phyloP scores from a whole-genome alignment of 2,888 invertebrate genomes.

The Ophonus ardosiacus region DNA sequence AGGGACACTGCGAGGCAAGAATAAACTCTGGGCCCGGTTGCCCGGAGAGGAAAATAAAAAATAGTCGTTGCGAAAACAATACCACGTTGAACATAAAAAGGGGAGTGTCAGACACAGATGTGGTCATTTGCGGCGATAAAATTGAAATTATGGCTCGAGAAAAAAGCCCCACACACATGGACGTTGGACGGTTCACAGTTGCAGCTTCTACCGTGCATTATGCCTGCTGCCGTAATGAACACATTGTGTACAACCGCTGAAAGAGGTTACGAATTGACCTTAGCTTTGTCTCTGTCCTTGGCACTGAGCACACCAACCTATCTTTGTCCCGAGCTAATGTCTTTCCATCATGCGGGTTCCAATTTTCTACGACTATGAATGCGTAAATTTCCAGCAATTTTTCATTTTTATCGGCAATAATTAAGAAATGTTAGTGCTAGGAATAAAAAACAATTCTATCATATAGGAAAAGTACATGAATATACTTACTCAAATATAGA shows the following conservation, averaged over 20 bases:
- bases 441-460: too few relatives aligned
- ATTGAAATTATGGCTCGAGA: slow-evolving; percentile 69
- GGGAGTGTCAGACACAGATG: slow-evolving; percentile 64
- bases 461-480: too few relatives aligned
- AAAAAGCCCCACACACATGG: slow-evolving; percentile 62
- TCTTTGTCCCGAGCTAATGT: slow-evolving; percentile 8
- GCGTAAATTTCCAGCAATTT: too few relatives aligned
- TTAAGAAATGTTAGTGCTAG: too few relatives aligned
- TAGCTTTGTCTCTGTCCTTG: slow-evolving; percentile 12
- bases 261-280: slow-evolving; percentile 49
- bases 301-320: background rate
- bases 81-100: slow-evolving; percentile 66
- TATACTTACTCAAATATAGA: too few relatives aligned
- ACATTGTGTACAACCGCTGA: slow-evolving; percentile 57
- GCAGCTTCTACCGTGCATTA: slow-evolving; percentile 24
- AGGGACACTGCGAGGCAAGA: slow-evolving; percentile 42
- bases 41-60: slow-evolving; percentile 65
- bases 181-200: background rate
- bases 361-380: too few relatives aligned
- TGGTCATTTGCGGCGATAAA: slow-evolving; percentile 69
- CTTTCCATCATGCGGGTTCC: too few relatives aligned
- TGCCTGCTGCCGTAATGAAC: slow-evolving; percentile 44
- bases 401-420: too few relatives aligned
- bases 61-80: slow-evolving; percentile 66
- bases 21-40: slow-evolving; percentile 49